Percentiles rank a stretch among this genome's conserved stretches.
These are phyloP conservation scores for Otis tarda DNA, from an alignment of 2,113 vertebrate species.

Conservation along the genomic window DNA sequence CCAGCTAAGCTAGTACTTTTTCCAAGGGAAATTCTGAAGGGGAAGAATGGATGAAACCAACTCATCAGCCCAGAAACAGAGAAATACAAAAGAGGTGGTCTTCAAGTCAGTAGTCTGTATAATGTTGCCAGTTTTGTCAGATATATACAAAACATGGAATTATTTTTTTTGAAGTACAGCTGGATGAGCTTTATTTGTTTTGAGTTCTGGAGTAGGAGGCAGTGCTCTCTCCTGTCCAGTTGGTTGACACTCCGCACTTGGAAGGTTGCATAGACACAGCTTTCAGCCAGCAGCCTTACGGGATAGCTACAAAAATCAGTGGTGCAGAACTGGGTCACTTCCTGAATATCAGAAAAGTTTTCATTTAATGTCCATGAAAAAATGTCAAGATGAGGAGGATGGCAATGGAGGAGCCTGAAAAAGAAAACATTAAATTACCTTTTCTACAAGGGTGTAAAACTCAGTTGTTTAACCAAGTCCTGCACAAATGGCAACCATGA, in stretches of 20 bases:
- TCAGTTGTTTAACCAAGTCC: conserved; percentile 11
- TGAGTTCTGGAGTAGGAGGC: conserved; percentile 84
- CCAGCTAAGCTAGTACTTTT: conserved; percentile 90
- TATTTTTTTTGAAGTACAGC: conserved; percentile 83
- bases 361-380: conserved; percentile 84
- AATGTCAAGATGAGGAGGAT: conserved; percentile 93
- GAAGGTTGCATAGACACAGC: conserved; percentile 99
- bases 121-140: conserved; percentile 91
- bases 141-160: conserved; percentile 93
- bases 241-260: conserved; percentile 87
- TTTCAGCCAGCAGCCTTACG: conserved; percentile 97
- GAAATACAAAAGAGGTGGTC: conserved; percentile 84
- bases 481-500: neutral
- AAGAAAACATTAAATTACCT: conserved; percentile 67
- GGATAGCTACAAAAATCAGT: conserved; percentile 95
- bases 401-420: conserved; percentile 94
- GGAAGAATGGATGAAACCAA: conserved; percentile 78
- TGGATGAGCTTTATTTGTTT: conserved; percentile 83
- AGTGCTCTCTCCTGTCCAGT: conserved; percentile 82
- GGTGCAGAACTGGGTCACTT: conserved; percentile 92
- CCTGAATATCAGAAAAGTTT: conserved; percentile 98
- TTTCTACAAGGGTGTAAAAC: conserved; percentile 54
- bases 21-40: conserved; percentile 78
- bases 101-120: conserved; percentile 98
- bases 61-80: conserved; percentile 86